These are phyloP conservation scores for Colletes collaris DNA, from an alignment of 2,888 invertebrate species.

Conservation along the genomic window DNA sequence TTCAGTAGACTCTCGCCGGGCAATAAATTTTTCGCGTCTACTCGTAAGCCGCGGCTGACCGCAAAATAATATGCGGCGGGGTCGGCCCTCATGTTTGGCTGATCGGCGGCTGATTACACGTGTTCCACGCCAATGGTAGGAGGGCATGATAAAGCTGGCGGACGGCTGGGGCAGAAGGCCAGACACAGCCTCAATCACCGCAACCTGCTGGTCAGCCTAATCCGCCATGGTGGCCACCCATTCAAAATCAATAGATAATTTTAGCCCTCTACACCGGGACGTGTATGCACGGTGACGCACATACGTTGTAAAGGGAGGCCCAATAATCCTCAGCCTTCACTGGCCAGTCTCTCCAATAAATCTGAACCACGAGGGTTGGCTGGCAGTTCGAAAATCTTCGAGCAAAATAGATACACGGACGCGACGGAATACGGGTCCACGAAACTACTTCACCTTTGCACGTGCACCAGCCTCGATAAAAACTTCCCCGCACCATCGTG, in stretches of 20 bases:
- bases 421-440: neutral
- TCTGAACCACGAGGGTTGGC: conserved; percentile 10
- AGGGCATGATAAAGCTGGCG: conserved; percentile 80
- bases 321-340: conserved; percentile 57
- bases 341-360: conserved; percentile 32
- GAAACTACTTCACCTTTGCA: no score
- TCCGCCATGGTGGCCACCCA: conserved; percentile 78
- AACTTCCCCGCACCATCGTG: no score
- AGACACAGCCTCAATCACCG: conserved; percentile 81
- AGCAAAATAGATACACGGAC: neutral
- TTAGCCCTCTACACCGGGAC: conserved; percentile 59
- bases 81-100: conserved; percentile 78
- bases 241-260: conserved; percentile 82
- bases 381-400: conserved; percentile 9
- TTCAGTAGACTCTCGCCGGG: conserved; percentile 54
- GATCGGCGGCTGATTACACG: conserved; percentile 82
- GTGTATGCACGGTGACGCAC: conserved; percentile 63
- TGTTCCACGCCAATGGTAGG: conserved; percentile 77
- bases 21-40: conserved; percentile 69
- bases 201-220: conserved; percentile 80
- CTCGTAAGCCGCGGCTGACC: conserved; percentile 66
- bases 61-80: conserved; percentile 79
- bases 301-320: conserved; percentile 58
- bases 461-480: no score
- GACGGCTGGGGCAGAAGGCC: conserved; percentile 79